phyloP scores from a whole-genome alignment of 2,113 vertebrate genomes.

The Tauraco erythrolophus region DNA sequence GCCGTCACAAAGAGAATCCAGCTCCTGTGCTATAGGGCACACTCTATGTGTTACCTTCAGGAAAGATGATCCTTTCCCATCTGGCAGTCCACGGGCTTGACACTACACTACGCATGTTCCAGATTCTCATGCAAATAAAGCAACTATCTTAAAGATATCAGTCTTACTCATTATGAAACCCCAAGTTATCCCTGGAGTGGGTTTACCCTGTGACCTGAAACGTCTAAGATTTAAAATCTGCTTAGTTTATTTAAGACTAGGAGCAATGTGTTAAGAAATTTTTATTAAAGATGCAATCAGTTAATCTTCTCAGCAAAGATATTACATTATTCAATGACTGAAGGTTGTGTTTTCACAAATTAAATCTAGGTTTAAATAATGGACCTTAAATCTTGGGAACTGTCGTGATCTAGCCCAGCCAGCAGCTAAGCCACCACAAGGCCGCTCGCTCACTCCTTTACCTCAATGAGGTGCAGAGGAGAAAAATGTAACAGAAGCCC shows the following conservation, averaged over 20 bases:
- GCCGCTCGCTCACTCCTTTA: too few species aligned
- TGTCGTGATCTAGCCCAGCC: too few species aligned
- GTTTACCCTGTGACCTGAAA: not conserved
- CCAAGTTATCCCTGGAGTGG: not conserved
- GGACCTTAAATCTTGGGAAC: not conserved
- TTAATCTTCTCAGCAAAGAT: not conserved
- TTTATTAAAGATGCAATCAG: not conserved
- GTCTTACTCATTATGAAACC: not conserved
- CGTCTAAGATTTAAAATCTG: not conserved
- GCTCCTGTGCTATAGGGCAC: not conserved
- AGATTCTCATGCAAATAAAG: not conserved
- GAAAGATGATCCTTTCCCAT: not conserved
- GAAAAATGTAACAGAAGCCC: too few species aligned
- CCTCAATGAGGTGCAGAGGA: too few species aligned
- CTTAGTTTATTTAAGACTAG: not conserved
- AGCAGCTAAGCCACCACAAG: too few species aligned
- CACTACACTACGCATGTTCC: fast-evolving
- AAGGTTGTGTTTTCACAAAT: not conserved
- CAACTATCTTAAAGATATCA: not conserved
- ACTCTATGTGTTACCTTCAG: fast-evolving
- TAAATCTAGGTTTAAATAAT: not conserved
- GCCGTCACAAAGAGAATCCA: not conserved
- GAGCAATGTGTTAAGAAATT: not conserved
- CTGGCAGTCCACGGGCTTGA: not conserved
- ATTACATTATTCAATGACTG: not conserved